Conservation (phyloP, 2,113 vertebrate species). For the Circaetus gallicus region DNA sequence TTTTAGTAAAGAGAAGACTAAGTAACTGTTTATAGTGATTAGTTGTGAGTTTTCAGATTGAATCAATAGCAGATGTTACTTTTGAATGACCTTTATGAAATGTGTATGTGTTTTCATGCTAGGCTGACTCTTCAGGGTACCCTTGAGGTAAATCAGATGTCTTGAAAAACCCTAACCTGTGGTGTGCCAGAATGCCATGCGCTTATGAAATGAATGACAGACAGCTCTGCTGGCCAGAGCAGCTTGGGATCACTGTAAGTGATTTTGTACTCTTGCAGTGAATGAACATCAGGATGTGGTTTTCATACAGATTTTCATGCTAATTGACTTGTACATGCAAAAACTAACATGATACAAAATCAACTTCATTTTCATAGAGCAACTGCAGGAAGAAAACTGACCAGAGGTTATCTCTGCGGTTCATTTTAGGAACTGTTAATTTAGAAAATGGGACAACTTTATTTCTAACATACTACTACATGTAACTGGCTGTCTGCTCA, state of each 20-base stretch:
- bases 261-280: not conserved
- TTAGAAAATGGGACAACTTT: not conserved
- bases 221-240: not conserved
- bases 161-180: not conserved
- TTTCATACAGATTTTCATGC: not conserved
- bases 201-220: not conserved
- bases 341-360: not conserved
- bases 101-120: conserved; percentile 27
- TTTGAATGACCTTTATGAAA: conserved; percentile 7
- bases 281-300: not conserved
- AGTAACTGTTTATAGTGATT: conserved; percentile 30
- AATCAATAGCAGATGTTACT: conserved; percentile 55
- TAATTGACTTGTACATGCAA: not conserved
- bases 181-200: not conserved
- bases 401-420: not conserved
- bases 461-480: not conserved
- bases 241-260: not conserved
- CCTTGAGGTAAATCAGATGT: conserved; percentile 22
- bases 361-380: not conserved
- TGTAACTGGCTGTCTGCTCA: not conserved
- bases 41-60: not conserved
- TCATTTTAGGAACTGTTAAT: not conserved
- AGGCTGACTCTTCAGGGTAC: conserved; percentile 7
- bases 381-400: not conserved
- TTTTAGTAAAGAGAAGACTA: not conserved